phyloP scores from a whole-genome alignment of 2,113 vertebrate species.

The Cyprinodon variegatus region DNA sequence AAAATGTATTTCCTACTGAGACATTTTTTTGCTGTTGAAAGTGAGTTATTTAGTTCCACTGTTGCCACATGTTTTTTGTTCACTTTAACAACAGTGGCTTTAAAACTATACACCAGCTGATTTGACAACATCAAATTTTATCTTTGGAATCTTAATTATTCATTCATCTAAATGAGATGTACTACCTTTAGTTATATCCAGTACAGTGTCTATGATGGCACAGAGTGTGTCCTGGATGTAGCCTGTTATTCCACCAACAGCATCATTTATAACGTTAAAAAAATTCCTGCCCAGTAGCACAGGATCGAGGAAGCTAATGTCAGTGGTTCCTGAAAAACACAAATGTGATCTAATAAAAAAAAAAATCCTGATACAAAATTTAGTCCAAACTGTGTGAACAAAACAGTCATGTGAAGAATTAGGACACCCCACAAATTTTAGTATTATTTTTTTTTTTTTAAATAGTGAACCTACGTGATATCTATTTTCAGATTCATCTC shows the following conservation, averaged over 20 bases:
- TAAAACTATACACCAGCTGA: too few relatives aligned
- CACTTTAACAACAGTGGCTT: too few relatives aligned
- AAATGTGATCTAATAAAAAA: not conserved
- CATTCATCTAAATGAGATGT: not conserved
- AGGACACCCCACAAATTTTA: not conserved
- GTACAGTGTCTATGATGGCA: slow-evolving; percentile 36
- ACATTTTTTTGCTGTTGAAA: too few relatives aligned
- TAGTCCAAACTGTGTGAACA: not conserved
- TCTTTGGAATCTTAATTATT: too few relatives aligned
- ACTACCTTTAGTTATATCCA: slow-evolving; percentile 63
- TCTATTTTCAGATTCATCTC: too few relatives aligned
- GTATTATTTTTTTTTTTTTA: not conserved
- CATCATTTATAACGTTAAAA: slow-evolving; percentile 48
- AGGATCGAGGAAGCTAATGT: slow-evolving; percentile 64
- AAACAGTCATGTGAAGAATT: not conserved
- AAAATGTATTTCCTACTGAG: too few relatives aligned
- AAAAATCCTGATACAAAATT: not conserved
- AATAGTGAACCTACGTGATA: not conserved
- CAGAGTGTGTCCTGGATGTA: slow-evolving; percentile 48
- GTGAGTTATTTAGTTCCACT: too few relatives aligned
- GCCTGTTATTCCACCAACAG: slow-evolving; percentile 36
- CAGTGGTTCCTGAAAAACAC: slow-evolving; percentile 47
- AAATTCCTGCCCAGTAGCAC: slow-evolving; percentile 54
- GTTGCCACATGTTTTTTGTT: too few relatives aligned
- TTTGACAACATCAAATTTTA: too few relatives aligned